A percentile compares a stretch with the other conserved stretches of the same genome.
Conservation (phyloP, 2,888 invertebrate species). For the Tetrapedia diversipes region DNA sequence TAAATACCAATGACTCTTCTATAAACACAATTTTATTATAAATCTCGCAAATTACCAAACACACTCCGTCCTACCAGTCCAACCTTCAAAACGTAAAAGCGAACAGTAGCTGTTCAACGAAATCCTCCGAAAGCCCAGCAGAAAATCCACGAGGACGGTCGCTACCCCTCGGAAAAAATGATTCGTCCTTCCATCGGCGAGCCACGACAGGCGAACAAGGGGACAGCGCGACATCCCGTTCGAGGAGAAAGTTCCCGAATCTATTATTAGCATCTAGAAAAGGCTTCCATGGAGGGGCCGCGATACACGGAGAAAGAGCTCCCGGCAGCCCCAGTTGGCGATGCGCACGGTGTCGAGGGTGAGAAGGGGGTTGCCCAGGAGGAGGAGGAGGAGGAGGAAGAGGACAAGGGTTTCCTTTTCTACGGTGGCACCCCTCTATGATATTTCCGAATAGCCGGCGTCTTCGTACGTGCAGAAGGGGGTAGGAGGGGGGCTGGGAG, state of each 20-base stretch:
- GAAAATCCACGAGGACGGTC: background rate
- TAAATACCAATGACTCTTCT: background rate
- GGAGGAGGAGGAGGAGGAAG: background rate
- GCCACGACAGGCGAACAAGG: conserved; percentile 10
- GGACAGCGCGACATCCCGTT: conserved; percentile 29
- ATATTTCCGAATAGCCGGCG: conserved; percentile 65
- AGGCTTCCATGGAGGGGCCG: conserved; percentile 32
- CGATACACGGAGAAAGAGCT: conserved; percentile 68
- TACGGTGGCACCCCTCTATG: conserved; percentile 65
- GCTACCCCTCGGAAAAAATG: background rate
- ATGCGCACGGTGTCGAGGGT: conserved; percentile 29
- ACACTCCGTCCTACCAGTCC: background rate
- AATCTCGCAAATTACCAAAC: background rate
- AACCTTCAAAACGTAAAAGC: accelerated
- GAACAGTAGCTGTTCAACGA: background rate
- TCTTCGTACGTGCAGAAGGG: conserved; percentile 56
- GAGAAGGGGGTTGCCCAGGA: conserved; percentile 23
- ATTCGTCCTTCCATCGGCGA: background rate
- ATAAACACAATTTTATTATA: background rate
- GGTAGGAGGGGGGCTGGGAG: conserved; percentile 34
- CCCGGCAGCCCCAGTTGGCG: conserved; percentile 60
- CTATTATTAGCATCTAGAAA: conserved; percentile 66
- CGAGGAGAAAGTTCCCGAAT: conserved; percentile 61
- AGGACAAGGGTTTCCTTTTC: conserved; percentile 64
- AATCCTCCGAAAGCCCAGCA: background rate